A percentile compares a stretch with the other conserved stretches of the same genome.
phyloP scores from a whole-genome alignment of 2,797 vertebrate genomes.

The Phaenicophaeus curvirostris region DNA sequence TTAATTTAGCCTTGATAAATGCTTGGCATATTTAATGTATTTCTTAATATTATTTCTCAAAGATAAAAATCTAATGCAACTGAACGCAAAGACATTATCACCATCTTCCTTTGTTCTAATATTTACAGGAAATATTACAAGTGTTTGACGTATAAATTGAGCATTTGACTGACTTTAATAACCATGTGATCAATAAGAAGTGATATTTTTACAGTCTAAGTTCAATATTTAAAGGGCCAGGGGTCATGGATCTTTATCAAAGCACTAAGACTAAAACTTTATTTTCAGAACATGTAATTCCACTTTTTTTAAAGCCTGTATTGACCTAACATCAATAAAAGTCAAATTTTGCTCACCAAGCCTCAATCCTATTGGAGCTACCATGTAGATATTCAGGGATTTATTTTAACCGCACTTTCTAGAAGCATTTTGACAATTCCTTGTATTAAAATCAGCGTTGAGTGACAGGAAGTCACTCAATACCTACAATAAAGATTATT shows the following conservation, averaged over 20 bases:
- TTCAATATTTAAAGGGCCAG: slow-evolving; percentile 93
- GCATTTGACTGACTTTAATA: slow-evolving; percentile 98
- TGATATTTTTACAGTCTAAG: slow-evolving; percentile 96
- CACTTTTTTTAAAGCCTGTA: slow-evolving; percentile 39
- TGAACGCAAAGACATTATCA: slow-evolving; percentile 61
- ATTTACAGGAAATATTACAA: slow-evolving; percentile 86
- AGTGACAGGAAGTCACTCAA: background rate
- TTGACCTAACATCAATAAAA: slow-evolving; percentile 42
- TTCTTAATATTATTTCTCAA: slow-evolving; percentile 67
- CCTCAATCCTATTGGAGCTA: background rate
- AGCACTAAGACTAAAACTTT: slow-evolving; percentile 88
- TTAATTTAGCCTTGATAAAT: slow-evolving; percentile 52
- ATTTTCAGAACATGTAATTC: slow-evolving; percentile 75
- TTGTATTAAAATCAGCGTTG: background rate
- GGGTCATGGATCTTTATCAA: slow-evolving; percentile 88
- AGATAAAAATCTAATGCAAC: slow-evolving; percentile 64
- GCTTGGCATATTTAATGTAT: slow-evolving; percentile 54
- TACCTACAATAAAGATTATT: background rate
- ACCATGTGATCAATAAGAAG: slow-evolving; percentile 97
- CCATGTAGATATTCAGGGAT: background rate
- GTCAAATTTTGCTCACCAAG: slow-evolving; percentile 34
- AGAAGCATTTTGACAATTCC: background rate
- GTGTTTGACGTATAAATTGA: slow-evolving; percentile 95
- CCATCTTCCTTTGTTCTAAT: slow-evolving; percentile 69
- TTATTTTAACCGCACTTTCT: background rate